A percentile compares a stretch with the other conserved stretches of the same genome.
These are phyloP conservation scores for Ariopsis seemanni DNA, from an alignment of 2,113 vertebrate species.

Conservation along the genomic window DNA sequence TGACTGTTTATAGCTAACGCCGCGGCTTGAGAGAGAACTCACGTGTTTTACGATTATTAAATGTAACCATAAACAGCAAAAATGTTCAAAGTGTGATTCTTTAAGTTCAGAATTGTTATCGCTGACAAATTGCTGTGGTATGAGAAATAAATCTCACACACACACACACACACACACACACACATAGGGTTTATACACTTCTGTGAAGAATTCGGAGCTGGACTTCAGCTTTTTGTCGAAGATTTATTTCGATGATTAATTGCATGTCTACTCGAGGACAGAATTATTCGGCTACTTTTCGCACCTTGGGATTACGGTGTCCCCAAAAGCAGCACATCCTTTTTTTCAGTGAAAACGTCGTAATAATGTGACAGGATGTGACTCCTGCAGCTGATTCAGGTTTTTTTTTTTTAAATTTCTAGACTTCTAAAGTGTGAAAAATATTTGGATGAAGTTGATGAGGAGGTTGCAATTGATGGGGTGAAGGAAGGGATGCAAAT, in stretches of 20 bases:
- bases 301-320: background rate
- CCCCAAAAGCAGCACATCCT: no score
- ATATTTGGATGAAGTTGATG: background rate
- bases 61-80: no score
- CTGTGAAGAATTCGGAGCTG: background rate
- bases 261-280: background rate
- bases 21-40: no score
- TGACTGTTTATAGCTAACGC: no score
- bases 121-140: no score
- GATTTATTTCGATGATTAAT: background rate
- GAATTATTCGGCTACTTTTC: no score
- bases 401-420: background rate
- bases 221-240: background rate
- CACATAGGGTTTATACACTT: background rate
- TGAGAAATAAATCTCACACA: no score
- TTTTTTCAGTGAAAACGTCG: background rate
- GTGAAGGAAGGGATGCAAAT: background rate
- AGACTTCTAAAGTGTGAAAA: background rate
- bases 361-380: background rate
- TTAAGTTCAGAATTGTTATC: no score
- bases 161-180: background rate
- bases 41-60: no score
- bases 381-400: background rate
- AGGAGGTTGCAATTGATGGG: background rate
- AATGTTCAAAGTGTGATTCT: background rate